Base-by-base conservation (phyloP, 2,113 vertebrate species). In the Etheostoma spectabile region DNA sequence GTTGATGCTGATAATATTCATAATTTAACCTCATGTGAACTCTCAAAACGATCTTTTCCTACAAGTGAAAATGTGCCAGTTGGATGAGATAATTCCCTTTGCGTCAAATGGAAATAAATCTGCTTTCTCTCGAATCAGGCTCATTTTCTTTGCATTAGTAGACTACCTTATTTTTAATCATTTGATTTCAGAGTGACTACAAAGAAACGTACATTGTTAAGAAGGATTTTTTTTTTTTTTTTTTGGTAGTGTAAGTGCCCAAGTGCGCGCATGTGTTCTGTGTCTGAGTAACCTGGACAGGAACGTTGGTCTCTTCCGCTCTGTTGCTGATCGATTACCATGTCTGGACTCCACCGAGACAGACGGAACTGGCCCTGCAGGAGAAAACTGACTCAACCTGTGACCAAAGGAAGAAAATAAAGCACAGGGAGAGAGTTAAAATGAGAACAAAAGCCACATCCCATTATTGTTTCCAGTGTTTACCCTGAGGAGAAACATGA, bases 271-370 rank as follows among this genome's bases (percentile, higher is more conserved):
- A 59, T 82, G 88, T 83, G 85, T 30, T 77, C 24, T 56, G 68
- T 33, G 85, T 84, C 79, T 77, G 78, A 56, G 48, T 64, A 74
- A 83, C 35, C 80, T 83, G 88, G 90, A 87, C 27, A n/a, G 1
- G 42, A 78, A 64, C 70, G 18, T 33, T 2, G 82, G 82, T 87
- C 79, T 84, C 84, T 90, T 93, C 91, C 83, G 82, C 91, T 90
- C 85, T 42, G 81, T 81, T 89, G 92, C 91, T 89, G 77, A 93
- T 94, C 84, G 83, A 93, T 94, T 88, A 88, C 62, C 24, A 2
- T 64, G 85, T 92, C 89, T 88, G 89, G 82, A 83, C 82, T 89
- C 80, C 71, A 68, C 57, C 3, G 71, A 89, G 89, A 85, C 83
- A 30, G 82, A 82, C 61, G 70, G 68, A 82, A 89, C 79, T 19